phyloP scores from a whole-genome alignment of 2,113 vertebrate species.

The Smithornis capensis region DNA sequence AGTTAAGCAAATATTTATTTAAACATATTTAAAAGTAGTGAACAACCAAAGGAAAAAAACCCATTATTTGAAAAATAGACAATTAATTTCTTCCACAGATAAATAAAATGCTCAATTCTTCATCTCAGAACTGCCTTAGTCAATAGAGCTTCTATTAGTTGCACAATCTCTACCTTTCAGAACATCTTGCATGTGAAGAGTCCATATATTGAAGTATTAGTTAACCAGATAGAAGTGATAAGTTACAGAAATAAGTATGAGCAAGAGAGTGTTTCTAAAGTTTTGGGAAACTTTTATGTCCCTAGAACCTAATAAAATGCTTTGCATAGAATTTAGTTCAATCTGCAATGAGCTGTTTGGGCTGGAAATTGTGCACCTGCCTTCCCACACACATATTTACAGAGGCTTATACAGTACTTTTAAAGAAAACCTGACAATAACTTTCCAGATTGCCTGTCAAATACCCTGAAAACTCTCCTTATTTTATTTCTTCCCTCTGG shows the following conservation, averaged over 20 bases:
- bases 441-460: constrained; percentile 14
- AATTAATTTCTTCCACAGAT: not conserved
- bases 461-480: constrained; percentile 5
- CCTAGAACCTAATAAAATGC: not conserved
- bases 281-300: not conserved
- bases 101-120: not conserved
- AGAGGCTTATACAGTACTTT: not conserved
- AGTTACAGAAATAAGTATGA: not conserved
- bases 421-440: not conserved
- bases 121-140: not conserved
- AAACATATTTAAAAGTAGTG: not conserved
- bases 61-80: not conserved
- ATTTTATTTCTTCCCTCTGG: constrained; percentile 13
- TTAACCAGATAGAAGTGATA: not conserved
- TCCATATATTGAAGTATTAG: not conserved
- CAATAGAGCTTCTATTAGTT: not conserved
- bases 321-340: not conserved
- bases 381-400: not conserved
- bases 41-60: not conserved
- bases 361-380: not conserved
- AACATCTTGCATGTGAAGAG: not conserved
- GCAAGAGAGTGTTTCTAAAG: not conserved
- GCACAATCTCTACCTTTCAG: rapidly evolving
- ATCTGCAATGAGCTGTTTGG: not conserved
- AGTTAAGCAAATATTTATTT: not conserved